phyloP scores from a whole-genome alignment of 2,113 vertebrate species.

The Chinchilla lanigera region DNA sequence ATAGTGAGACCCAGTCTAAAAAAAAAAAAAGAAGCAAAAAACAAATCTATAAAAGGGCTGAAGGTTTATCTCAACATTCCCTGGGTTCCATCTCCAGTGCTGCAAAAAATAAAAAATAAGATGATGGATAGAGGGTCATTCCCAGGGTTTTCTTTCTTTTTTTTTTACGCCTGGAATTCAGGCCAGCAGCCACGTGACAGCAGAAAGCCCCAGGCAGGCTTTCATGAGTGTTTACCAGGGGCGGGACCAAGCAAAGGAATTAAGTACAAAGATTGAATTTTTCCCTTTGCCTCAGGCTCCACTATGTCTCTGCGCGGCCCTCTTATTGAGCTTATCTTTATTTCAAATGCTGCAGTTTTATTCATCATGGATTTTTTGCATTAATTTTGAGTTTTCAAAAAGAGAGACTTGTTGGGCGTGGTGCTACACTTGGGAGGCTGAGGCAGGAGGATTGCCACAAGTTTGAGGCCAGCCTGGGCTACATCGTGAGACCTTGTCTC shows the following conservation, averaged over 20 bases:
- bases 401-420: neutral
- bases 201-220: neutral
- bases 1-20: neutral
- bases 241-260: neutral
- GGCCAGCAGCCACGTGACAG: no score
- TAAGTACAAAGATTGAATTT: neutral
- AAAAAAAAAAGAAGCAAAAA: neutral
- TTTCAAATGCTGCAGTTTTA: neutral
- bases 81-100: neutral
- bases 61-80: neutral
- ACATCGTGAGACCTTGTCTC: neutral
- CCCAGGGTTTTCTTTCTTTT: neutral
- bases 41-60: neutral
- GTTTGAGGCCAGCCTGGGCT: neutral
- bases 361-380: neutral
- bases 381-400: neutral
- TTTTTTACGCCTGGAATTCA: neutral
- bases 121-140: neutral
- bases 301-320: rapidly evolving
- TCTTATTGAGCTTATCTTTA: neutral
- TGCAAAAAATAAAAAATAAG: neutral
- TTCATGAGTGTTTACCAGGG: neutral
- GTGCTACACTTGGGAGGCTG: neutral
- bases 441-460: neutral
- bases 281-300: neutral